Evolutionary conservation across 2,888 invertebrate genomes (phyloP).

Genomic region (Bombylius discolor): DNA sequence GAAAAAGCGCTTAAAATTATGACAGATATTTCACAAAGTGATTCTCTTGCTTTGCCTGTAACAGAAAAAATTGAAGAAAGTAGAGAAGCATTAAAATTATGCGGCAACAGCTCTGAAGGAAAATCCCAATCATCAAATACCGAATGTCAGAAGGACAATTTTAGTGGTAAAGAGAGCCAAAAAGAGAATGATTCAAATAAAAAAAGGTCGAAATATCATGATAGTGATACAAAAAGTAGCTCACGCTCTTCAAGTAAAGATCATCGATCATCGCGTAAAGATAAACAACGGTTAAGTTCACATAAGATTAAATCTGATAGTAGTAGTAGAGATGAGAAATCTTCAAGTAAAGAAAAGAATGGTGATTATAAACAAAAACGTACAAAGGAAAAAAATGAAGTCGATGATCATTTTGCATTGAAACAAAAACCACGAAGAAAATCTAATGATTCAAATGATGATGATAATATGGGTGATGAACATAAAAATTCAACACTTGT

Average conservation of each 20-base stretch:
- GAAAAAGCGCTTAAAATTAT: background rate
- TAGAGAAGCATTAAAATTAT: background rate
- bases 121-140: background rate
- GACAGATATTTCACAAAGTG: background rate
- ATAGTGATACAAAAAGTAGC: background rate
- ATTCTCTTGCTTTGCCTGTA: background rate
- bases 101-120: background rate
- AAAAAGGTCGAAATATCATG: background rate
- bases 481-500: background rate
- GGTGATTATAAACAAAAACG: conserved; percentile 36
- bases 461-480: conserved; percentile 38
- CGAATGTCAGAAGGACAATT: background rate
- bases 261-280: too few relatives aligned
- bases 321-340: background rate
- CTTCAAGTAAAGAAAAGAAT: background rate
- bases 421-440: conserved; percentile 51
- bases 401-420: conserved; percentile 60
- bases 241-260: background rate
- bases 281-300: background rate
- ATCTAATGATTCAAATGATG: conserved; percentile 72
- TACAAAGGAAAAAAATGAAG: conserved; percentile 24
- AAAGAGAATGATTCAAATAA: background rate
- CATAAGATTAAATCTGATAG: background rate
- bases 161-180: background rate
- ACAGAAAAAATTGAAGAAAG: background rate